Conservation (phyloP, 2,797 vertebrate species). For the Melanotaenia pygmaea region DNA sequence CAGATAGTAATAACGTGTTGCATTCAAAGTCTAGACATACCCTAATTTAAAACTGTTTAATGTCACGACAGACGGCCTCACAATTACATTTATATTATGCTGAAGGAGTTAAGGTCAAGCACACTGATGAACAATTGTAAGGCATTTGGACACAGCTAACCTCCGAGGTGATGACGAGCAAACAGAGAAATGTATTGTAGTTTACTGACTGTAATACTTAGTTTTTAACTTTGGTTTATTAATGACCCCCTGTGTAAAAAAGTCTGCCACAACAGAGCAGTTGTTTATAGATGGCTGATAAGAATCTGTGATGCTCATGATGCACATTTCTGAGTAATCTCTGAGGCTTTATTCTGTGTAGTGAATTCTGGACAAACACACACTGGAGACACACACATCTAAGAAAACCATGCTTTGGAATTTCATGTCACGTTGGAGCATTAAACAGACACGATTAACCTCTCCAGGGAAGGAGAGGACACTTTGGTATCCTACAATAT, state of each 20-base stretch:
- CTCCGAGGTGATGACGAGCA: background rate
- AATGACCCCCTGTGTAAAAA: background rate
- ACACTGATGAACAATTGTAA: background rate
- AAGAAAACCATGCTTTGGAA: no score
- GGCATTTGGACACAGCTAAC: background rate
- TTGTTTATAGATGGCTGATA: background rate
- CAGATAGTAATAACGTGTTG: background rate
- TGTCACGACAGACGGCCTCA: background rate
- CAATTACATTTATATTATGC: background rate
- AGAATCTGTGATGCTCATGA: background rate
- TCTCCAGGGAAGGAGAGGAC: no score
- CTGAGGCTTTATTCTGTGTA: background rate
- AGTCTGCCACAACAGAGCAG: background rate
- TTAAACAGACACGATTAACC: no score
- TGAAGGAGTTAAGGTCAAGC: background rate
- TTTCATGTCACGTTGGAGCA: no score
- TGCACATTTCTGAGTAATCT: background rate
- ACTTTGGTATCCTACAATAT: no score
- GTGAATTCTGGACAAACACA: no score
- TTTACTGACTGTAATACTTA: background rate
- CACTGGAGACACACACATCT: no score
- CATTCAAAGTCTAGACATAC: background rate
- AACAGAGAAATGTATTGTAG: background rate
- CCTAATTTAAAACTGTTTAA: background rate
- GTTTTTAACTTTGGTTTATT: background rate